These are phyloP conservation scores for Drosophila suboccidentalis DNA, from an alignment of 2,888 invertebrate genomes.

Conservation along the genomic window DNA sequence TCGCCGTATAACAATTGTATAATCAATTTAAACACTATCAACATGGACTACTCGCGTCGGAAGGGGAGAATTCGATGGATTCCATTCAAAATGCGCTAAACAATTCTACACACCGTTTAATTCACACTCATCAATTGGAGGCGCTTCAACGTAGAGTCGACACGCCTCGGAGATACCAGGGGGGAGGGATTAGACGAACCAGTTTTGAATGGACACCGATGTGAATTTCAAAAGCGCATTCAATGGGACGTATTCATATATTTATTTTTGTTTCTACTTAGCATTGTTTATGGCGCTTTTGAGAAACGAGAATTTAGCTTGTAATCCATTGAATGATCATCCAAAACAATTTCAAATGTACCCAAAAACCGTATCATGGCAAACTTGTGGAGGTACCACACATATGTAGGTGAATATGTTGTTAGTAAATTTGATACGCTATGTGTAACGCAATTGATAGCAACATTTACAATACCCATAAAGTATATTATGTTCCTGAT, in stretches of 20 bases:
- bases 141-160: not conserved
- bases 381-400: not conserved
- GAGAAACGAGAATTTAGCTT: not conserved
- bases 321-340: not conserved
- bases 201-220: slow-evolving; percentile 41
- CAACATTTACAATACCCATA: not conserved
- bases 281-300: not conserved
- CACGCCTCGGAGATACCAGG: not conserved
- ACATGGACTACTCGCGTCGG: not conserved
- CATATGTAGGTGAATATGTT: not conserved
- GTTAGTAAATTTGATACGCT: not conserved
- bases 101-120: slow-evolving; percentile 62
- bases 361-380: not conserved
- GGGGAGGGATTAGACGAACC: slow-evolving; percentile 25
- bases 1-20: slow-evolving; percentile 38
- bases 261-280: slow-evolving; percentile 3
- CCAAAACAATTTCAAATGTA: not conserved
- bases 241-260: slow-evolving; percentile 10
- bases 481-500: slow-evolving; percentile 3
- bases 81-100: slow-evolving; percentile 50
- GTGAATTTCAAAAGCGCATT: slow-evolving; percentile 24
- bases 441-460: slow-evolving; percentile 1
- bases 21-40: slow-evolving; percentile 24
- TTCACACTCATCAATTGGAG: slow-evolving; percentile 56
- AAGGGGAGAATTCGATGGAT: not conserved